Base-by-base conservation (phyloP, 2,888 invertebrate species). In the Neuroscelio doddi region DNA sequence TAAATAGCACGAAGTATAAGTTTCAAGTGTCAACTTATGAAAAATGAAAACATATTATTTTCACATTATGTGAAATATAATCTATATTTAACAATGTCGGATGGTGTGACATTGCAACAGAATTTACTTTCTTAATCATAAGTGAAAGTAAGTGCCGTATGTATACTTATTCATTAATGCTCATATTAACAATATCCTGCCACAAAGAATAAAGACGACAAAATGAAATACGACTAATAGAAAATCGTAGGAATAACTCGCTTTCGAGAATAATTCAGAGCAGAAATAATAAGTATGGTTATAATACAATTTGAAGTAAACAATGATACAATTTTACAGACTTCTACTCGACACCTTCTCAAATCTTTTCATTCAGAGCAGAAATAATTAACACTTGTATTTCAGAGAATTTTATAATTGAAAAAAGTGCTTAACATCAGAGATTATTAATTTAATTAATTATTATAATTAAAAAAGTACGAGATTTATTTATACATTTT, bases 61-160 rank as follows among this genome's bases (percentile, higher is more conserved):
- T 52, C 32, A 21, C 41, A 32, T 45, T 39, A 24, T 29, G 38
- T 55, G 64, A 58, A 64, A 64, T 44, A 51, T 51, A 59, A 58
- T 55, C 56, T 51, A 45, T 44, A 45, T 42, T 59, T 29, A 49
- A 61, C 56, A 61, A 65, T 61, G 61, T 61, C 56, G 44, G 14
- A 32, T 10, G 61, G 61, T 56, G 52, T 53, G 65, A 58, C 62
- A 66, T 58, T 62, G 50, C 50, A 45, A 29, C 42, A 52, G 52
- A 50, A 17, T 45, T 58, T 58, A 57, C 66, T 62, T 62, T 62
- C 62, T 53, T 50, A 53, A 66, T 57, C 57, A 42, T 39, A 36
- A 66, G 58, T 62, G 66, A 66, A 66, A 66, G 66, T 64, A 17
- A 24, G 32, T 9, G 30, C 45, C 65, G 44, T 42, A 65, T 4